phyloP scores from a whole-genome alignment of 2,113 vertebrate genomes.

The Seriola aureovittata region DNA sequence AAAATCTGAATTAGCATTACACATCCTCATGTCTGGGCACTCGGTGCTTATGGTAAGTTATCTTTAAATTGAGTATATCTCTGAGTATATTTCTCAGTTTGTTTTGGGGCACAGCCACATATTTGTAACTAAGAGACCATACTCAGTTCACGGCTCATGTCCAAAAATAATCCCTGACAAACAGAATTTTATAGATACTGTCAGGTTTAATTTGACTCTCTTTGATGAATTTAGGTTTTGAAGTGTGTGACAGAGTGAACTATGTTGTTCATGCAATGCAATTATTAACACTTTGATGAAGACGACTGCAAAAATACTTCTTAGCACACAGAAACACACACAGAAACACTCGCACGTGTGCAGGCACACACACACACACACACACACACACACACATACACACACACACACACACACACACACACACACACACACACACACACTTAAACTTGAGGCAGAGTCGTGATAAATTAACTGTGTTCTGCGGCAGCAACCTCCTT shows the following conservation, averaged over 20 bases:
- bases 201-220: conserved; percentile 41
- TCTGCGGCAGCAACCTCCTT: conserved; percentile 48
- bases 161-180: conserved; percentile 52
- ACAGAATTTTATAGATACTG: conserved; percentile 27
- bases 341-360: conserved; percentile 9
- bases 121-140: conserved; percentile 10
- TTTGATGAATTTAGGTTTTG: conserved; percentile 52
- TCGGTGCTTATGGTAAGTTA: conserved; percentile 13
- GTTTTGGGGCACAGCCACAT: conserved; percentile 15
- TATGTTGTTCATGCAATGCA: conserved; percentile 32
- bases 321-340: conserved; percentile 12
- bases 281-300: conserved; percentile 56
- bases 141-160: conserved; percentile 2
- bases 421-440: too few species aligned
- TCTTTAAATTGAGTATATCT: conserved; percentile 13
- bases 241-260: conserved; percentile 45
- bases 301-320: conserved; percentile 13
- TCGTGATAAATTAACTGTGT: conserved; percentile 37
- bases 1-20: conserved; percentile 30
- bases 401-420: background rate
- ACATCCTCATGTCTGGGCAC: conserved; percentile 7
- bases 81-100: conserved; percentile 26
- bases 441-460: background rate
- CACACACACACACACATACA: background rate
- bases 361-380: background rate